Percentiles rank a stretch among this genome's conserved stretches.
phyloP scores from a whole-genome alignment of 1,140 invertebrate species.

The Heliothis subflexa region DNA sequence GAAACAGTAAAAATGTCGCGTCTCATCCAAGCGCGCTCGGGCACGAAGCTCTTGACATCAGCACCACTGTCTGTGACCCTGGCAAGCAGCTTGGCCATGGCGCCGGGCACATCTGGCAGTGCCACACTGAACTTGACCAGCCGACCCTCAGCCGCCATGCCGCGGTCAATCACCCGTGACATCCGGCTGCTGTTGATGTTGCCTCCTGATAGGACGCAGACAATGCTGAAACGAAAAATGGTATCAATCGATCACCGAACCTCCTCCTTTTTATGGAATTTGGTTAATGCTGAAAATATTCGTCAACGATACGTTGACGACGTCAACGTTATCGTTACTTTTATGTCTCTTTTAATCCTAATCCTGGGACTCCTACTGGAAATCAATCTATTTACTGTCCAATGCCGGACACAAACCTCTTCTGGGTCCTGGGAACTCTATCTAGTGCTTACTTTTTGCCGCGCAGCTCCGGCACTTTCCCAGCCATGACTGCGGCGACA shows the following conservation, averaged over 20 bases:
- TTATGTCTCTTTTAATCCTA: too few relatives aligned
- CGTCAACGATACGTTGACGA: too few relatives aligned
- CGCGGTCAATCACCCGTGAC: conserved; percentile 94
- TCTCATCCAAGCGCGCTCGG: conserved; percentile 95
- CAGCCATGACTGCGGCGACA: conserved; percentile 56
- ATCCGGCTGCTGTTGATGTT: conserved; percentile 96
- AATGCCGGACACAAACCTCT: too few relatives aligned
- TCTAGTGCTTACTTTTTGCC: conserved; percentile 55
- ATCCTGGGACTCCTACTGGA: too few relatives aligned
- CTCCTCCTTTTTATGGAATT: background rate
- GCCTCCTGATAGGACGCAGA: conserved; percentile 93
- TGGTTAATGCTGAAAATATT: too few relatives aligned
- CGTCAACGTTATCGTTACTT: too few relatives aligned
- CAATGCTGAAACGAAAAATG: conserved; percentile 87
- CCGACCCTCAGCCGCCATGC: conserved; percentile 94
- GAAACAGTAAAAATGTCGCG: conserved; percentile 88
- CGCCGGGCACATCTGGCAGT: conserved; percentile 89
- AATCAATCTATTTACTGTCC: too few relatives aligned
- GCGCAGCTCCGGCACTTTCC: conserved; percentile 54
- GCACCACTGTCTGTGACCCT: conserved; percentile 91
- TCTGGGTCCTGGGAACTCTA: too few relatives aligned
- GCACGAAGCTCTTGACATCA: conserved; percentile 96
- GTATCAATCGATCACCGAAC: background rate
- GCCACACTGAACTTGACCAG: conserved; percentile 90
- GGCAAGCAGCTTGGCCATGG: conserved; percentile 93